Conservation (phyloP, 2,113 vertebrate genomes). For the Argyrosomus japonicus region DNA sequence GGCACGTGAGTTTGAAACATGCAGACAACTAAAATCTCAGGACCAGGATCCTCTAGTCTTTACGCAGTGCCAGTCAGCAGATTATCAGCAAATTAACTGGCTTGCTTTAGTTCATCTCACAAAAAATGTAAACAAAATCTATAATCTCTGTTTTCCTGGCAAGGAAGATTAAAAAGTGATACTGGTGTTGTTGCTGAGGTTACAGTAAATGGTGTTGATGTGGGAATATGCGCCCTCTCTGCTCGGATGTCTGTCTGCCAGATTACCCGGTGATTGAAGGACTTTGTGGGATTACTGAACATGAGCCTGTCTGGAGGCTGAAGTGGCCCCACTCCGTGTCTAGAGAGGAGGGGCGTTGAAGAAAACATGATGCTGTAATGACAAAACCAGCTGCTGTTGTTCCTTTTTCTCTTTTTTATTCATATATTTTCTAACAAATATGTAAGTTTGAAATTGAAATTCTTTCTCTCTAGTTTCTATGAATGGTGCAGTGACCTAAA, state of each 20-base stretch:
- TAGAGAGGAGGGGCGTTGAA: background rate
- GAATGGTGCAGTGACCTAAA: background rate
- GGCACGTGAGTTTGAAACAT: background rate
- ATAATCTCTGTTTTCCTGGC: background rate
- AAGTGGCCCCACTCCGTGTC: conserved; percentile 43
- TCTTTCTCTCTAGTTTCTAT: background rate
- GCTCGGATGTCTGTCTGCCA: conserved; percentile 56
- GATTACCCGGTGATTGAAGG: conserved; percentile 72
- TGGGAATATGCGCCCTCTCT: conserved; percentile 18
- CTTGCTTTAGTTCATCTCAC: background rate
- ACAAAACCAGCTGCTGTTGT: background rate
- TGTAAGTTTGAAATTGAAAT: background rate
- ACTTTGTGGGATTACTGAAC: conserved; percentile 75
- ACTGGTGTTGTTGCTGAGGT: background rate
- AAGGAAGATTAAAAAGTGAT: background rate
- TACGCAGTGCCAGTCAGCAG: background rate
- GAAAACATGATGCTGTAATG: background rate
- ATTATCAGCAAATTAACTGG: background rate
- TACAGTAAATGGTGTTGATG: conserved; percentile 27
- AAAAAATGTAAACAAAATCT: background rate
- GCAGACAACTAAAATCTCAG: background rate
- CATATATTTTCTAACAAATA: background rate
- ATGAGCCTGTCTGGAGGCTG: conserved; percentile 72
- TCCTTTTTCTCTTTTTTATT: background rate
- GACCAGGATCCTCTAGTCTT: background rate